A percentile compares a stretch with the other conserved stretches of the same genome.
Evolutionary conservation across 35 echinoderm and acorn worm genomes (phyloP).

Genomic region (Apostichopus parvimensis): DNA sequence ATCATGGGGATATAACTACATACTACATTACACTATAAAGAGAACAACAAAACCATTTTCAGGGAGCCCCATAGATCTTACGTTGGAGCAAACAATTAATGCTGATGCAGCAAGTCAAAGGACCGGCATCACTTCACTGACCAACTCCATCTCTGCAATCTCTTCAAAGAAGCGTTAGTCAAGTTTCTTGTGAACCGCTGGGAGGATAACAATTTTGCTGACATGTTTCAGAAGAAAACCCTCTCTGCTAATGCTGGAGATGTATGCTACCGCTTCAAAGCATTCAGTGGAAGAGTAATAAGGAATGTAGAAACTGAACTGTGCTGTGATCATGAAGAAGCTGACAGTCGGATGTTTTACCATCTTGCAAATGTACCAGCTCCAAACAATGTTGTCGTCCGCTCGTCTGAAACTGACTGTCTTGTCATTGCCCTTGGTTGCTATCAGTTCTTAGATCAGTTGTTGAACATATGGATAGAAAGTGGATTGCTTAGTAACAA

Average conservation of each 20-base stretch:
- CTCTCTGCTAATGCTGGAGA: constrained; percentile 37
- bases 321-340: constrained; percentile 41
- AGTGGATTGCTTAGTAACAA: constrained; percentile 40
- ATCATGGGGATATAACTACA: too few relatives aligned
- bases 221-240: constrained; percentile 22
- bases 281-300: background rate
- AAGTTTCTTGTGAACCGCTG: constrained; percentile 32
- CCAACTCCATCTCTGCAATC: constrained; percentile 27
- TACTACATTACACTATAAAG: too few relatives aligned
- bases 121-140: background rate
- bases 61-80: background rate
- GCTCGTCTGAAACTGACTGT: constrained; percentile 51
- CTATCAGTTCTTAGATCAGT: constrained; percentile 26
- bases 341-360: constrained; percentile 41
- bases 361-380: constrained; percentile 45
- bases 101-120: constrained; percentile 33
- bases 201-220: constrained; percentile 40
- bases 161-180: constrained; percentile 38
- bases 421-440: constrained; percentile 53
- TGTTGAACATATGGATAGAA: constrained; percentile 54
- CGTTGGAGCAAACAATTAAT: constrained; percentile 18
- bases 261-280: constrained; percentile 28
- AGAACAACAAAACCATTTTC: constrained; percentile 27
- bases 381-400: constrained; percentile 51
- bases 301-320: constrained; percentile 21